Evolutionary conservation across 2,888 invertebrate genomes (phyloP).

Genomic region (Rhagonycha lutea): DNA sequence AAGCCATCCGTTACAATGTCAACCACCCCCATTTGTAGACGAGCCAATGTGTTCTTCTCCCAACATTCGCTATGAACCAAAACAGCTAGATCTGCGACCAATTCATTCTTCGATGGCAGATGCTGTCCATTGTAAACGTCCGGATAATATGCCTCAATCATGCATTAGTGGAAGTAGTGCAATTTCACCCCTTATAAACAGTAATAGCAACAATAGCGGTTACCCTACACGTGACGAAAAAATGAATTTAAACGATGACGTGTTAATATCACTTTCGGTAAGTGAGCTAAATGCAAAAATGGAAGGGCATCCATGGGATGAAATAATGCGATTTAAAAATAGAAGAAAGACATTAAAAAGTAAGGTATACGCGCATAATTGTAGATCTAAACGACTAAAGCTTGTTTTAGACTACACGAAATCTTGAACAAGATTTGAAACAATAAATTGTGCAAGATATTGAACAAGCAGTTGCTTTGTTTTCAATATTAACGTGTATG

Average conservation of each 20-base stretch:
- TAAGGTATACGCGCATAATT: slow-evolving; percentile 95
- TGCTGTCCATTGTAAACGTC: slow-evolving; percentile 66
- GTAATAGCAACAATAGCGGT: slow-evolving; percentile 53
- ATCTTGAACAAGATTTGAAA: too few species aligned
- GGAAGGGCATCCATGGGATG: slow-evolving; percentile 90
- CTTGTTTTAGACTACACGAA: too few species aligned
- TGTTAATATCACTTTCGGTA: slow-evolving; percentile 86
- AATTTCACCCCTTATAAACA: slow-evolving; percentile 62
- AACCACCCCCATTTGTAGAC: slow-evolving; percentile 62
- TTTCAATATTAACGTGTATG: too few species aligned
- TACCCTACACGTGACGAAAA: slow-evolving; percentile 66
- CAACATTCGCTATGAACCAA: slow-evolving; percentile 68
- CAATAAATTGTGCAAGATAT: too few species aligned
- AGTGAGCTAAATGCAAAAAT: slow-evolving; percentile 92
- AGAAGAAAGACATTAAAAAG: slow-evolving; percentile 94
- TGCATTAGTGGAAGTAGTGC: slow-evolving; percentile 69
- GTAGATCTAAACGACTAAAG: slow-evolving; percentile 88
- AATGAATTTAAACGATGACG: slow-evolving; percentile 76
- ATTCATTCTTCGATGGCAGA: slow-evolving; percentile 60
- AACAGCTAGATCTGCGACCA: slow-evolving; percentile 80
- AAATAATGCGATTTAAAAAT: slow-evolving; percentile 88
- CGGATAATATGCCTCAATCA: slow-evolving; percentile 64
- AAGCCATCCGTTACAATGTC: slow-evolving; percentile 52
- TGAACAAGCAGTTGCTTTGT: too few species aligned
- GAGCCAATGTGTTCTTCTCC: slow-evolving; percentile 81